These are phyloP conservation scores for Spilogale gracilis DNA, from an alignment of 2,113 vertebrate species.

Conservation along the genomic window DNA sequence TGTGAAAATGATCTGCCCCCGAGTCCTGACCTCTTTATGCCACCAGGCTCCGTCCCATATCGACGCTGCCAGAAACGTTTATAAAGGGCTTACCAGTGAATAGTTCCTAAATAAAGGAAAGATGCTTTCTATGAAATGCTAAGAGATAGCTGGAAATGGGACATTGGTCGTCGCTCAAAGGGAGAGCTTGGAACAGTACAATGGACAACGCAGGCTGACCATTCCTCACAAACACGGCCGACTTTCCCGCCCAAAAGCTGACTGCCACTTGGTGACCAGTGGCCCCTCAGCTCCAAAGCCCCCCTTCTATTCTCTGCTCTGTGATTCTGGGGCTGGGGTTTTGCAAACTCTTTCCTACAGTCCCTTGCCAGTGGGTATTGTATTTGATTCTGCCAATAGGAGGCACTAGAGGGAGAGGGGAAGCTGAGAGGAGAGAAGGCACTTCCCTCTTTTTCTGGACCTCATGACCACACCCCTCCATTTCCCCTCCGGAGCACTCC, in stretches of 20 bases:
- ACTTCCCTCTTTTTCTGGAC: neutral
- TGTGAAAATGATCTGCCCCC: neutral
- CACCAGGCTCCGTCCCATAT: neutral
- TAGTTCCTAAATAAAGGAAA: neutral
- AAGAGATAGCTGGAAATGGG: neutral
- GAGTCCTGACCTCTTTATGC: neutral
- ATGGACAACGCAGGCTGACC: neutral
- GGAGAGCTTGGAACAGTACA: neutral
- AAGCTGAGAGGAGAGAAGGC: neutral
- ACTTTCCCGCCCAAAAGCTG: neutral
- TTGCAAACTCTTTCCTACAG: neutral
- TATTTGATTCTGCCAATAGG: neutral
- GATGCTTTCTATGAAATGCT: conserved; percentile 40
- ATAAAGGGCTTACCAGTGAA: neutral
- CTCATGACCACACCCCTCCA: neutral
- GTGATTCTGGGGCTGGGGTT: neutral
- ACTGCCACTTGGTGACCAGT: neutral
- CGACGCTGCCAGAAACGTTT: neutral
- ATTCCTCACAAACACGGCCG: neutral
- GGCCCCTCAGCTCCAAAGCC: neutral
- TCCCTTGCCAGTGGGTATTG: neutral
- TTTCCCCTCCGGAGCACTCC: rapidly evolving
- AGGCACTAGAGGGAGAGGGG: neutral
- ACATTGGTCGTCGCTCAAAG: neutral
- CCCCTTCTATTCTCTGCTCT: neutral